Conservation (phyloP, 1,140 invertebrate genomes). For the Diabrotica undecimpunctata region DNA sequence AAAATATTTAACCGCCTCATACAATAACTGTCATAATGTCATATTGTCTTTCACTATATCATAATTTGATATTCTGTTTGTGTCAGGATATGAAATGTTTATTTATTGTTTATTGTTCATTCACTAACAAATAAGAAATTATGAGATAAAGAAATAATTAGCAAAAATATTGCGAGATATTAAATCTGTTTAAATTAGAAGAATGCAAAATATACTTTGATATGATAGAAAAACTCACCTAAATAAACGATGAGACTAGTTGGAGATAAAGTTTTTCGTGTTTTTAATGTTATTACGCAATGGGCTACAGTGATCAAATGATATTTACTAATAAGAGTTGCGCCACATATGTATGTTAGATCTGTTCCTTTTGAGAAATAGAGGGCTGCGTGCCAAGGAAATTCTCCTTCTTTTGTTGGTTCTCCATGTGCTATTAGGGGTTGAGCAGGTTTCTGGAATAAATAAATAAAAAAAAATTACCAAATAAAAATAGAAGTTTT, state of each 20-base stretch:
- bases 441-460: slow-evolving; percentile 33
- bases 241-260: slow-evolving; percentile 41
- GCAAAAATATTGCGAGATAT: no score
- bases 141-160: no score
- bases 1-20: no score
- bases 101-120: no score
- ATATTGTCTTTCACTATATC: no score
- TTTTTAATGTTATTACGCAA: slow-evolving; percentile 57
- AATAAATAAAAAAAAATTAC: background rate
- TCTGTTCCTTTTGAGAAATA: slow-evolving; percentile 40
- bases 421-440: slow-evolving; percentile 44
- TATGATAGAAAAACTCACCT: slow-evolving; percentile 24
- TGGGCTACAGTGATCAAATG: slow-evolving; percentile 83
- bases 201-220: no score
- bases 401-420: slow-evolving; percentile 41
- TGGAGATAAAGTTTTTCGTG: slow-evolving; percentile 30
- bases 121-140: no score
- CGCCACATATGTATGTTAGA: slow-evolving; percentile 66
- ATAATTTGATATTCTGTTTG: no score
- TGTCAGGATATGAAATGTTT: no score
- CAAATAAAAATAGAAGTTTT: no score
- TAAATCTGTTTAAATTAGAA: no score
- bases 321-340: slow-evolving; percentile 67
- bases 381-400: slow-evolving; percentile 43
- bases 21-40: no score